phyloP scores from a whole-genome alignment of 2,888 invertebrate genomes.

The Brenthis hecate region DNA sequence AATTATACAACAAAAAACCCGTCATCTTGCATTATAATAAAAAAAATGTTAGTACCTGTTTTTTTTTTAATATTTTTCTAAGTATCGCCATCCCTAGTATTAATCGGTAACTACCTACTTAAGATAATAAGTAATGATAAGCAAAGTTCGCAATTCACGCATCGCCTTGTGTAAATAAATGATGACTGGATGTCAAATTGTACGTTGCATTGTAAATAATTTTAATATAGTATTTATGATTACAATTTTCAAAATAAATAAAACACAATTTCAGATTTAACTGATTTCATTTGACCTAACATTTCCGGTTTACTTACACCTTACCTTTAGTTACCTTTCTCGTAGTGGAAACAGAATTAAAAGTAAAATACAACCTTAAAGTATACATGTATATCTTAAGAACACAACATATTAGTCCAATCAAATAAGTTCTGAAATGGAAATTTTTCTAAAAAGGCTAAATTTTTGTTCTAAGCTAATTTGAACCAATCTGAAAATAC shows the following conservation, averaged over 20 bases:
- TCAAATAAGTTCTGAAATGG: too few species aligned
- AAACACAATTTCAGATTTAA: conserved; percentile 45
- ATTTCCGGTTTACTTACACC: not conserved
- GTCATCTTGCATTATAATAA: conserved; percentile 17
- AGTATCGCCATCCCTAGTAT: conserved; percentile 12
- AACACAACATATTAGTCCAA: too few species aligned
- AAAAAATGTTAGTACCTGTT: conserved; percentile 16
- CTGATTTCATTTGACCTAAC: conserved; percentile 17
- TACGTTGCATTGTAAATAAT: conserved; percentile 74
- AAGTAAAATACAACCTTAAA: too few species aligned
- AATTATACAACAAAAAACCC: not conserved
- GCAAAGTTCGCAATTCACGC: conserved; percentile 37
- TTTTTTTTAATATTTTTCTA: conserved; percentile 18
- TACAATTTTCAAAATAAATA: conserved; percentile 72
- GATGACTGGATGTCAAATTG: conserved; percentile 39
- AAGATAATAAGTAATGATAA: conserved; percentile 21
- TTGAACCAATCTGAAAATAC: too few species aligned
- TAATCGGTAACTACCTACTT: conserved; percentile 39
- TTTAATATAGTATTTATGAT: conserved; percentile 79
- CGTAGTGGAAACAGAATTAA: too few species aligned
- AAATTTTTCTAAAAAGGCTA: too few species aligned
- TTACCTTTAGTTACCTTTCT: not conserved
- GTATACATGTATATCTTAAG: too few species aligned
- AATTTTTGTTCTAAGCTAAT: too few species aligned
- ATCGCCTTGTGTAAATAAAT: conserved; percentile 58